Percentiles rank a stretch among this genome's conserved stretches.
These are phyloP conservation scores for Phasia obesa DNA, from an alignment of 2,888 invertebrate genomes.

Conservation along the genomic window DNA sequence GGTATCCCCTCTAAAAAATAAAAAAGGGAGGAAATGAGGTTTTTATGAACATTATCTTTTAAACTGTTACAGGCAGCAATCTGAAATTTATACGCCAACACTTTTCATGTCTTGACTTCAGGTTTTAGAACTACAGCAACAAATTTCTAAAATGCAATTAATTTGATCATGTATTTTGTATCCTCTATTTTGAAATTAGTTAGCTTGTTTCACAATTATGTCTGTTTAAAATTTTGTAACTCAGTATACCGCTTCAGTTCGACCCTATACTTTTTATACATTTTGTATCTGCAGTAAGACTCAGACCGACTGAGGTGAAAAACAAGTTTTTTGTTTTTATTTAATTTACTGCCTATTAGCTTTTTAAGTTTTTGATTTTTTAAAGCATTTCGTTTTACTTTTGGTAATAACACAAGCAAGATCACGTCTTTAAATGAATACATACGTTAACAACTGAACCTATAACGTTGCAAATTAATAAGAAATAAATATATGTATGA, in stretches of 20 bases:
- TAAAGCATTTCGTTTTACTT: constrained; percentile 31
- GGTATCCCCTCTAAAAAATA: no score
- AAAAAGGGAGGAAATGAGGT: no score
- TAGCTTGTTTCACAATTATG: background rate
- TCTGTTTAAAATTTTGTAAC: background rate
- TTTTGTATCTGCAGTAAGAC: background rate
- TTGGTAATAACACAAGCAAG: constrained; percentile 64
- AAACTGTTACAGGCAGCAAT: no score
- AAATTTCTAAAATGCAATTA: no score
- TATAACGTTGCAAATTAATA: constrained; percentile 33
- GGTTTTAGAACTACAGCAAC: no score
- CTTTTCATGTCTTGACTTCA: background rate
- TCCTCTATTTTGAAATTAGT: background rate
- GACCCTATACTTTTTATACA: background rate
- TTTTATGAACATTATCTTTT: no score
- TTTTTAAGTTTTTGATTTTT: constrained; percentile 18
- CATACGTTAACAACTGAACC: constrained; percentile 1
- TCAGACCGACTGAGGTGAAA: constrained; percentile 21
- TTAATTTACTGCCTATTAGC: constrained; percentile 57
- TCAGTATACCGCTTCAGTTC: background rate
- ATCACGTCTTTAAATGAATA: constrained; percentile 62
- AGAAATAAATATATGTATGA: background rate
- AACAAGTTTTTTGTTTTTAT: constrained; percentile 59
- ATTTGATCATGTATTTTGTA: no score
- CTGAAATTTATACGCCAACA: no score